These are phyloP conservation scores for Platycercus adscitus DNA, from an alignment of 2,113 vertebrate genomes.

Conservation along the genomic window DNA sequence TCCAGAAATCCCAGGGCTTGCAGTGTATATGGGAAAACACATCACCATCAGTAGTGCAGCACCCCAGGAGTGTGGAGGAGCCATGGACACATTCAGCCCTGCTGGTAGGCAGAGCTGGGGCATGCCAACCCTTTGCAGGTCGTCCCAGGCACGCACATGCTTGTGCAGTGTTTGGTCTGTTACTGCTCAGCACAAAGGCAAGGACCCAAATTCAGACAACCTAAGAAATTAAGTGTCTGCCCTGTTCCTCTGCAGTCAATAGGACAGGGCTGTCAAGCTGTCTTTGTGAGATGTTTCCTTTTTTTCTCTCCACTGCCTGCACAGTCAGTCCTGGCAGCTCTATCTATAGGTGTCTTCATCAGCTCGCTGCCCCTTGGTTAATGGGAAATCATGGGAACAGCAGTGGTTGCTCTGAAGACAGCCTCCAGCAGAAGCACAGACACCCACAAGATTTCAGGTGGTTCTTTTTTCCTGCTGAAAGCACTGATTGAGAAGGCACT, in stretches of 20 bases:
- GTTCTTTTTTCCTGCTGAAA: neutral
- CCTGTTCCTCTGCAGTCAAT: neutral
- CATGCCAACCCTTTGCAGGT: neutral
- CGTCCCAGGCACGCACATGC: neutral
- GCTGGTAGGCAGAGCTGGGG: neutral
- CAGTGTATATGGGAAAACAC: neutral
- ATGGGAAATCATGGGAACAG: neutral
- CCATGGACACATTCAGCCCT: accelerated
- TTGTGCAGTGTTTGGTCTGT: neutral
- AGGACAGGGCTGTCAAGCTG: constrained; percentile 11
- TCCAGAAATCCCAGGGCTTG: neutral
- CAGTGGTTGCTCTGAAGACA: neutral
- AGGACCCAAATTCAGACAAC: neutral
- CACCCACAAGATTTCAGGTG: neutral
- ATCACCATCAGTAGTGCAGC: accelerated
- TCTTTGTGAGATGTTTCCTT: neutral
- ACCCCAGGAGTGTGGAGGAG: neutral
- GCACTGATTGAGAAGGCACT: neutral
- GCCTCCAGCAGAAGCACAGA: neutral
- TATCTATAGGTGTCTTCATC: neutral
- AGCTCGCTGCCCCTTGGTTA: neutral
- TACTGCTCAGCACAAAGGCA: neutral
- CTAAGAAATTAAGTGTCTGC: constrained; percentile 20
- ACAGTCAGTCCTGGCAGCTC: constrained; percentile 6
- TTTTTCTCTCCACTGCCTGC: neutral